Conservation (phyloP, 2,888 invertebrate species). For the Calameuta idolon region DNA sequence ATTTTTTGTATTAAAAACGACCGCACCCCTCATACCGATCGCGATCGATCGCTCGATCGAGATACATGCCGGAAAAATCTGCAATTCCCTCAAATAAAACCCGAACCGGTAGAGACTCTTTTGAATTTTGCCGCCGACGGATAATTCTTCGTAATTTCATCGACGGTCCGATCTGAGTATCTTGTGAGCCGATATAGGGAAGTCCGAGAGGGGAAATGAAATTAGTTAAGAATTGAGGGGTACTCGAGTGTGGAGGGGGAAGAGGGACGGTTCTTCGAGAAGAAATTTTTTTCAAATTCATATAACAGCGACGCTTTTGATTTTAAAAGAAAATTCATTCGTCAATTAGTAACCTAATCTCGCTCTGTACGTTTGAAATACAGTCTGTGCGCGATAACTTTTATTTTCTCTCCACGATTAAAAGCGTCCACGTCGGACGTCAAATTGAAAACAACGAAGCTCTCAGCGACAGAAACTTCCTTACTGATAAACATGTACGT, state of each 20-base stretch:
- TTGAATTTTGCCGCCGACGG: background rate
- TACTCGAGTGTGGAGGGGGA: too few species aligned
- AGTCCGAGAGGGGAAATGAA: background rate
- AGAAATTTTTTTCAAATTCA: background rate
- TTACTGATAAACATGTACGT: constrained; percentile 33
- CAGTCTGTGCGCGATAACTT: background rate
- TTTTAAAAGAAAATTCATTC: background rate
- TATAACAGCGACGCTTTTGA: background rate
- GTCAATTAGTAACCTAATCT: background rate
- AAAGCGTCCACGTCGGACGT: constrained; percentile 12
- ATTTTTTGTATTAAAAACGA: constrained; percentile 62
- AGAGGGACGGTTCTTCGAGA: background rate
- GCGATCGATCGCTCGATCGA: background rate
- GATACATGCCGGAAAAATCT: background rate
- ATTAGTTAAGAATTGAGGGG: background rate
- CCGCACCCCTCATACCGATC: constrained; percentile 50
- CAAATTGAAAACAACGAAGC: constrained; percentile 43
- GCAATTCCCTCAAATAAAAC: background rate
- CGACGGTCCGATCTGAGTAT: background rate
- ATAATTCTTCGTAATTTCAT: background rate
- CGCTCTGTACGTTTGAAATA: background rate
- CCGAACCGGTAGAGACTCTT: background rate
- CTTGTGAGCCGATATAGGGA: background rate
- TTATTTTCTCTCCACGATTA: background rate
- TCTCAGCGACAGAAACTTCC: constrained; percentile 39